Percentiles rank a stretch among this genome's conserved stretches.
Evolutionary conservation across 2,797 vertebrate genomes (phyloP).

Genomic region (Merluccius polli): DNA sequence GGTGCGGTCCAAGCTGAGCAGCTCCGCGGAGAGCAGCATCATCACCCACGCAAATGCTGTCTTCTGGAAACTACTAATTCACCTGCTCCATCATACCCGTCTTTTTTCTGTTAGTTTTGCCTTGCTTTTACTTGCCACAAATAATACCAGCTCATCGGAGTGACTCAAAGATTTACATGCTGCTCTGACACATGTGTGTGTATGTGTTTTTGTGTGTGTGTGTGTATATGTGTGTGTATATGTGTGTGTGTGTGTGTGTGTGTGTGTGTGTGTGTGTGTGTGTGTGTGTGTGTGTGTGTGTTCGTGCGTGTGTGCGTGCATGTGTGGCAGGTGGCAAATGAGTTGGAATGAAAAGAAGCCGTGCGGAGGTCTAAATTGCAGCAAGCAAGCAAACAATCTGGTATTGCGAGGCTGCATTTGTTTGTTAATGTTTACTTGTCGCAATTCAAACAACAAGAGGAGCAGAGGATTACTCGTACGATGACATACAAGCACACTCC

Average conservation of each 20-base stretch:
- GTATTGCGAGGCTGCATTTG: slow-evolving; percentile 11
- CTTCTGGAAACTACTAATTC: neutral
- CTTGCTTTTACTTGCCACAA: neutral
- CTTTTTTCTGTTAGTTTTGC: neutral
- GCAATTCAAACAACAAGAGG: slow-evolving; percentile 22
- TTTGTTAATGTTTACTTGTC: slow-evolving; percentile 24
- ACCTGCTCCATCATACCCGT: neutral
- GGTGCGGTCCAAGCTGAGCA: neutral
- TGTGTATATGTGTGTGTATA: neutral
- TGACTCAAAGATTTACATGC: neutral
- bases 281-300: neutral
- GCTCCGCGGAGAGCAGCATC: neutral
- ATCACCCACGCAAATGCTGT: neutral
- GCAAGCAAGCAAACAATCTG: slow-evolving; percentile 2
- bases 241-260: neutral
- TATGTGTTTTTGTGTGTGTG: neutral
- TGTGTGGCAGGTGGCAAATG: slow-evolving; percentile 45
- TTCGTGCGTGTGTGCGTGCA: neutral
- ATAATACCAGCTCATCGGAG: slow-evolving; percentile 12
- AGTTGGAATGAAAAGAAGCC: slow-evolving; percentile 5
- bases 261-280: neutral
- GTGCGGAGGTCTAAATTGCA: slow-evolving; percentile 4
- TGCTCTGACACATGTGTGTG: slow-evolving; percentile 7
- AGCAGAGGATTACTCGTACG: slow-evolving; percentile 16
- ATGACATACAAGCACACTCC: neutral